phyloP scores from a whole-genome alignment of 2,797 vertebrate genomes.

The Moxostoma hubbsi region DNA sequence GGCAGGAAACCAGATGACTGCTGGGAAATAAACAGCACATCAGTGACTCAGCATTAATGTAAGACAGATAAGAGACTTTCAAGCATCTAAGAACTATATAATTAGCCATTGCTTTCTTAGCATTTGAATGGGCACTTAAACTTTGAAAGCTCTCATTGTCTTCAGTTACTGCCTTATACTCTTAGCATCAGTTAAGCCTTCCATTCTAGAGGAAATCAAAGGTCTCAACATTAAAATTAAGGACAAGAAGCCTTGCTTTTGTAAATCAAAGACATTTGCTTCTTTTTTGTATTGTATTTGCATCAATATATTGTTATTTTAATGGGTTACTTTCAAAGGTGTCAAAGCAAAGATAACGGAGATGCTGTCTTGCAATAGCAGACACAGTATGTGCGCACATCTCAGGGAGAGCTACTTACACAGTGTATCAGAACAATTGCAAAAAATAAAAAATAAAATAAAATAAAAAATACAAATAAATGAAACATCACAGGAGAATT shows the following conservation, averaged over 20 bases:
- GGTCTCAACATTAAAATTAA: conserved; percentile 75
- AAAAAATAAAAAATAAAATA: too few relatives aligned
- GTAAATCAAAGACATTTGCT: conserved; percentile 64
- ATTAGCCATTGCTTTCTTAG: conserved; percentile 78
- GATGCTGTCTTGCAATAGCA: conserved; percentile 31
- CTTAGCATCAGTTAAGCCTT: conserved; percentile 73
- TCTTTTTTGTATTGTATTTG: conserved; percentile 68
- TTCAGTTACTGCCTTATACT: conserved; percentile 75
- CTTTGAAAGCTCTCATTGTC: conserved; percentile 84
- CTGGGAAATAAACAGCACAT: conserved; percentile 79
- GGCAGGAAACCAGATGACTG: conserved; percentile 68
- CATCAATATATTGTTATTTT: conserved; percentile 61
- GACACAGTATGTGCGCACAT: conserved; percentile 40
- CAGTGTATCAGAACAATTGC: conserved; percentile 2
- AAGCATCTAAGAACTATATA: conserved; percentile 82
- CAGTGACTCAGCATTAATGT: conserved; percentile 75
- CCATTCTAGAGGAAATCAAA: conserved; percentile 79
- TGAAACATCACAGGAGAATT: too few relatives aligned
- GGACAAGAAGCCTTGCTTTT: conserved; percentile 69
- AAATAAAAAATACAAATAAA: too few relatives aligned
- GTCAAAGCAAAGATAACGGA: conserved; percentile 64
- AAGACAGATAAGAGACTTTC: conserved; percentile 83
- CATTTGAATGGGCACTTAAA: conserved; percentile 82
- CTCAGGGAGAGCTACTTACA: conserved; percentile 36
- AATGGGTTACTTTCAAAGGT: conserved; percentile 66